Percentiles rank a stretch among this genome's conserved stretches.
phyloP scores from a whole-genome alignment of 1,140 invertebrate species.

The Pseudomyrmex cubaensis region DNA sequence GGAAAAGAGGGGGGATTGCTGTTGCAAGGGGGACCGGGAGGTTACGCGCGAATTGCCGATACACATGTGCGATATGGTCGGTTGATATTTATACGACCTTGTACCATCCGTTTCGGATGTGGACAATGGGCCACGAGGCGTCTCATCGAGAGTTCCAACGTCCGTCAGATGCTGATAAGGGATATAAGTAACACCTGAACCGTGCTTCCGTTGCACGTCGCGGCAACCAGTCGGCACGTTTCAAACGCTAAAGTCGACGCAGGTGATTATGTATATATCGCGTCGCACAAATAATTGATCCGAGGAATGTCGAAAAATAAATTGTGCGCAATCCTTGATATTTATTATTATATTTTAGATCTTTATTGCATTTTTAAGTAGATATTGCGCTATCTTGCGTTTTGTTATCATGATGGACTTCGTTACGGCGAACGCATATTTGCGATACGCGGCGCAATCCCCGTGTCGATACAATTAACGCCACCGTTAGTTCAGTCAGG shows the following conservation, averaged over 20 bases:
- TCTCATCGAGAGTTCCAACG: slow-evolving; percentile 71
- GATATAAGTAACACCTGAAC: slow-evolving; percentile 78
- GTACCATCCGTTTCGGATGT: slow-evolving; percentile 75
- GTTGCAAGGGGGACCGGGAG: slow-evolving; percentile 21
- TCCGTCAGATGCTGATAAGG: slow-evolving; percentile 78
- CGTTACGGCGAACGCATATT: not conserved
- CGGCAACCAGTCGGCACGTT: slow-evolving; percentile 12
- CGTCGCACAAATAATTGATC: slow-evolving; percentile 14
- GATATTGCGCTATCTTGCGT: not conserved
- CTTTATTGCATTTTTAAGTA: too few relatives aligned
- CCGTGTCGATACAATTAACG: slow-evolving; percentile 51
- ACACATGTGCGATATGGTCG: slow-evolving; percentile 61
- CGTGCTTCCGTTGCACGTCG: slow-evolving; percentile 76
- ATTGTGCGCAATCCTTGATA: too few relatives aligned
- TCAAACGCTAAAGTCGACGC: slow-evolving; percentile 48
- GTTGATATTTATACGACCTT: slow-evolving; percentile 76
- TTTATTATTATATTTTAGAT: too few relatives aligned
- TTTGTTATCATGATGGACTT: slow-evolving; percentile 19
- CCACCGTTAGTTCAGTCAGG: slow-evolving; percentile 34
- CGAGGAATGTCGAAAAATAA: not conserved
- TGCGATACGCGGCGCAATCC: not conserved
- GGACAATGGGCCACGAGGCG: slow-evolving; percentile 77
- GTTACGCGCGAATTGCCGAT: slow-evolving; percentile 73
- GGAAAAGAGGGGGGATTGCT: slow-evolving; percentile 33
- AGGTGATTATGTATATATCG: not conserved